Base-by-base conservation (phyloP, 2,113 vertebrate species). In the Callocephalon fimbriatum region DNA sequence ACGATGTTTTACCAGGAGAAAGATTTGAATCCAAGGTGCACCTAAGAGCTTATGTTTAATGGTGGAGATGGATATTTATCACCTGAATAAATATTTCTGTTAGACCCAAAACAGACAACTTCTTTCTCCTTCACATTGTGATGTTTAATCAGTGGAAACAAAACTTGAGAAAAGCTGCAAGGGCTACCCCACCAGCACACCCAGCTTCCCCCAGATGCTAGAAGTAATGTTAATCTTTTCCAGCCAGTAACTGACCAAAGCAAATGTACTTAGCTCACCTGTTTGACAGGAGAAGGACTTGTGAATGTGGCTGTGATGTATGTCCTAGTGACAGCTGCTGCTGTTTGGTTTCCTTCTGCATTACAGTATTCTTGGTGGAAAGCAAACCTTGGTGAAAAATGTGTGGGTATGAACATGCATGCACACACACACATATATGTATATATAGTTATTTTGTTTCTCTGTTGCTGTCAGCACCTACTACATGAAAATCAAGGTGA, bases 371-470 rank as follows among this genome's bases (percentile, higher is more conserved):
- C 45, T 44, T 15, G 15, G 17, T 35, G 40, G 31, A n/a, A 53
- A 74, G 35, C 44, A 82, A 63, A 58, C 61, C 38, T 68, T 44
- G 47, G 19, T 48, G 44, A 59, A 42, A 63, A 77, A 4, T 15
- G 4, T 0, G 3, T 23, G 42, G 42, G 10, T 27, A 4, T 4
- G 5, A 31, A 19, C 29, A 11, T 11, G 4, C 7, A 3, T 2
- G 5, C 4, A 6, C 4, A 5, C 2, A 10, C 38, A 21, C 12
- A 15, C 6, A 10, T 12, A 7, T 9, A 2, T 7, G 5, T 35
- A 3, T 19, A 17, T 26, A 6, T 4, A 35, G 21, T 29, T 16
- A 7, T 2, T 73, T 66, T 65, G 11, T 48, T 59, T 80, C 9
- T 86, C 18, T 42, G 12, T 27, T 62, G 22, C 62, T 62, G 44